Evolutionary conservation across 2,797 vertebrate species (phyloP).

Genomic region (Novumbra hubbsi): DNA sequence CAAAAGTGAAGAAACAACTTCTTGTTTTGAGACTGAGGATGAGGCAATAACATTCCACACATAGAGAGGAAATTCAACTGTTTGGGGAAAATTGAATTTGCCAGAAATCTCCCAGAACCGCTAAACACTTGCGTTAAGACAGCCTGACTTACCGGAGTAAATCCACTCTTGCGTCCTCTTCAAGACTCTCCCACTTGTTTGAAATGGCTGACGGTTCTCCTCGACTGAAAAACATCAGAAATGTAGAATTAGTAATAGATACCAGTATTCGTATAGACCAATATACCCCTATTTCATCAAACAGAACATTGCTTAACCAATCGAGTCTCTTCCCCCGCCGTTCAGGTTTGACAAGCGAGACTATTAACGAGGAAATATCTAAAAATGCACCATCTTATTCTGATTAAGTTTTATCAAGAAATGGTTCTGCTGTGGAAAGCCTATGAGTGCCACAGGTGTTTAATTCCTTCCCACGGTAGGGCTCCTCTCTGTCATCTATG

Average conservation of each 20-base stretch:
- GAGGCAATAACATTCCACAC: constrained; percentile 41
- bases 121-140: not conserved
- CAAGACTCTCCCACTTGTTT: constrained; percentile 22
- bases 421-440: not conserved
- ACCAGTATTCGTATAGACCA: not conserved
- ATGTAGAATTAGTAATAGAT: constrained; percentile 16
- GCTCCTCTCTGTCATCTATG: not conserved
- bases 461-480: not conserved
- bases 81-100: constrained; percentile 47
- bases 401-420: not conserved
- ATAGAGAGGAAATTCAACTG: constrained; percentile 47
- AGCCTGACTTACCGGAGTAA: constrained; percentile 55
- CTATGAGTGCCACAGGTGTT: not conserved
- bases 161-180: constrained; percentile 30
- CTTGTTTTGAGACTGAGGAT: constrained; percentile 19
- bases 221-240: constrained; percentile 36
- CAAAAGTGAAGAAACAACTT: constrained; percentile 33
- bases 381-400: not conserved
- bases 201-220: constrained; percentile 30
- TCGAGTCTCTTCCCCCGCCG: not conserved
- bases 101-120: not conserved
- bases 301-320: not conserved
- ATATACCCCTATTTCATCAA: not conserved
- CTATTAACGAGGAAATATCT: not conserved
- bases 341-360: not conserved